phyloP scores from a whole-genome alignment of 2,113 vertebrate genomes.

The Scatophagus argus region DNA sequence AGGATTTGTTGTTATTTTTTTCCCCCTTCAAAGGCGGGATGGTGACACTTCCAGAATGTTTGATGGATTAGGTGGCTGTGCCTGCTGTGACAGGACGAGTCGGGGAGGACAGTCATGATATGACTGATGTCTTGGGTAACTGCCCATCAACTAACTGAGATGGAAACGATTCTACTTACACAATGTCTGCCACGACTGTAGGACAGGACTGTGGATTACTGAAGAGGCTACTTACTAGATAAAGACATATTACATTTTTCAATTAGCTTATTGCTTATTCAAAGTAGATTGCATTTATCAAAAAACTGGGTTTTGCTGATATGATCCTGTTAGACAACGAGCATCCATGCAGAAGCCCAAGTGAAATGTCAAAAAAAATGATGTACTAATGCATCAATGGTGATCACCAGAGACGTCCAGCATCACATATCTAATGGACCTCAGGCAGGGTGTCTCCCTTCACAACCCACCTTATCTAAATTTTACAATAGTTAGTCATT shows the following conservation, averaged over 20 bases:
- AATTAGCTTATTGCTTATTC: conserved; percentile 14
- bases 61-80: conserved; percentile 77
- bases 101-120: conserved; percentile 65
- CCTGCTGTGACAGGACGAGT: conserved; percentile 67
- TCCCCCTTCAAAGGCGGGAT: conserved; percentile 44
- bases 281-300: conserved; percentile 22
- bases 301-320: conserved; percentile 4
- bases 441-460: conserved; percentile 26
- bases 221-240: not conserved
- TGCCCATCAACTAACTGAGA: conserved; percentile 61
- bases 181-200: conserved; percentile 1
- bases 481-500: conserved; percentile 32
- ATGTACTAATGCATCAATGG: conserved; percentile 35
- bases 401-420: conserved; percentile 31
- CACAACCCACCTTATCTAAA: conserved; percentile 48
- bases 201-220: conserved; percentile 13
- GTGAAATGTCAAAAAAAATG: conserved; percentile 42
- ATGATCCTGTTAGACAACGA: not conserved
- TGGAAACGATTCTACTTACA: conserved; percentile 43
- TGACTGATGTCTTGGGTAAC: conserved; percentile 73
- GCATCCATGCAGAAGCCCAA: conserved; percentile 15
- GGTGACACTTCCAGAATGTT: conserved; percentile 68
- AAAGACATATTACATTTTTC: conserved; percentile 14
- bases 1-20: conserved; percentile 67
- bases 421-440: conserved; percentile 45